phyloP scores from a whole-genome alignment of 2,888 invertebrate genomes.

The Netelia melanura region DNA sequence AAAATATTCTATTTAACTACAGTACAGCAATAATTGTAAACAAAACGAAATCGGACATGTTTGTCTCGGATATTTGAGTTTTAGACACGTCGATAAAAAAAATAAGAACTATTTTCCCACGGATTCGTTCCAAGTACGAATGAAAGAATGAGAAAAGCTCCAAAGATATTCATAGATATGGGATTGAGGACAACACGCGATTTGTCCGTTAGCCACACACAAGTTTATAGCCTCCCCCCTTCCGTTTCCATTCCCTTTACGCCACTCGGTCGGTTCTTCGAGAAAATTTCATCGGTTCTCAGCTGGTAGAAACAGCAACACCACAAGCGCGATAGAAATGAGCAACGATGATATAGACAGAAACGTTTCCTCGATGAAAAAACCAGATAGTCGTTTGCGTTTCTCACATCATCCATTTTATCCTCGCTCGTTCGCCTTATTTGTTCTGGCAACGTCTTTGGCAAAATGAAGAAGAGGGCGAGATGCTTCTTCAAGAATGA shows the following conservation, averaged over 20 bases:
- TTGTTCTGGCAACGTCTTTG: slow-evolving; percentile 23
- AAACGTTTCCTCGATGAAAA: slow-evolving; percentile 50
- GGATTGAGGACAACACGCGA: neutral
- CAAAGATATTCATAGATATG: slow-evolving; percentile 28
- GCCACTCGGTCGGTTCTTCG: slow-evolving; percentile 18
- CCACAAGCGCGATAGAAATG: neutral
- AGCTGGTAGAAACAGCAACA: neutral
- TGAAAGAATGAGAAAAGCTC: neutral
- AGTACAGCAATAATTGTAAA: too few species aligned
- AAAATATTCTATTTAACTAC: too few species aligned
- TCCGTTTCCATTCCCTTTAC: slow-evolving; percentile 26
- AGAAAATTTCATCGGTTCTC: slow-evolving; percentile 42
- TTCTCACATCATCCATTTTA: neutral
- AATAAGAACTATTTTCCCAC: neutral
- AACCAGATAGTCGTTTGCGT: slow-evolving; percentile 57
- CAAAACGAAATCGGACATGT: too few species aligned
- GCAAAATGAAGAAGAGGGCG: slow-evolving; percentile 24
- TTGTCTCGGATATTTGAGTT: neutral
- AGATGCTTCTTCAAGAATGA: slow-evolving; percentile 56
- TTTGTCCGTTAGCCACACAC: slow-evolving; percentile 3
- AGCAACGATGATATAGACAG: neutral
- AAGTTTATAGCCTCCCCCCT: neutral
- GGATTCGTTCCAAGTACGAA: neutral
- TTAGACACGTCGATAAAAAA: neutral
- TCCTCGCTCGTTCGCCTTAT: slow-evolving; percentile 26